Evolutionary conservation across 2,113 vertebrate genomes (phyloP).

Genomic region (Vulpes lagopus): DNA sequence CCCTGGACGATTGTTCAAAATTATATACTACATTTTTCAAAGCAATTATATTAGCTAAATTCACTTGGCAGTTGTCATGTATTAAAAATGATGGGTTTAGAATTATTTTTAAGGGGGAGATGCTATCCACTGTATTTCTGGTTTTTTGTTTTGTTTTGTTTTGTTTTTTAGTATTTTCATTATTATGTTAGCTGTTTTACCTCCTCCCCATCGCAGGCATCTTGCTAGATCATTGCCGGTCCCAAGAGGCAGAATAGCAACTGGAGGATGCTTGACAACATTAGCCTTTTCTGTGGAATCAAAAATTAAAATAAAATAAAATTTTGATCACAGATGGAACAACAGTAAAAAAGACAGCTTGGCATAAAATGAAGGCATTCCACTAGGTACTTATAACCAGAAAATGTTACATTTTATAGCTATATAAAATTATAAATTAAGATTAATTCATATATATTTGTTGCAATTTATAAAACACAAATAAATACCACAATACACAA

Average conservation of each 20-base stretch:
- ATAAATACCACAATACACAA: background rate
- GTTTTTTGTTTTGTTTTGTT: background rate
- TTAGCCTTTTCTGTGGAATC: conserved; percentile 94
- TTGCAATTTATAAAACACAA: background rate
- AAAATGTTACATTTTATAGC: background rate
- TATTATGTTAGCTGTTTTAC: conserved; percentile 85
- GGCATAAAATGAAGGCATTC: background rate
- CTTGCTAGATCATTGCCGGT: conserved; percentile 97
- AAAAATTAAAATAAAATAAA: conserved; percentile 5
- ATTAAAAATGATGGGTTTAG: background rate
- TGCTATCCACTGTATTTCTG: background rate
- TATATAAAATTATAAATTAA: background rate
- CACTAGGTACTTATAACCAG: background rate
- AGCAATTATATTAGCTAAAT: background rate
- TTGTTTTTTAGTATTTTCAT: background rate
- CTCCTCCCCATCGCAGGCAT: conserved; percentile 98
- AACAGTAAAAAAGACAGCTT: background rate
- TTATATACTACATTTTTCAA: background rate
- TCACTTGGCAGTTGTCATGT: background rate
- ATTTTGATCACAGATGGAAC: background rate
- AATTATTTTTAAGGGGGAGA: accelerated
- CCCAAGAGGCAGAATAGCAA: conserved; percentile 97
- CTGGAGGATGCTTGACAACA: conserved; percentile 94
- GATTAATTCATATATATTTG: background rate
- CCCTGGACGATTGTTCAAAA: background rate